These are phyloP conservation scores for Pharmacophagus antenor DNA, from an alignment of 2,888 invertebrate genomes.

Conservation along the genomic window DNA sequence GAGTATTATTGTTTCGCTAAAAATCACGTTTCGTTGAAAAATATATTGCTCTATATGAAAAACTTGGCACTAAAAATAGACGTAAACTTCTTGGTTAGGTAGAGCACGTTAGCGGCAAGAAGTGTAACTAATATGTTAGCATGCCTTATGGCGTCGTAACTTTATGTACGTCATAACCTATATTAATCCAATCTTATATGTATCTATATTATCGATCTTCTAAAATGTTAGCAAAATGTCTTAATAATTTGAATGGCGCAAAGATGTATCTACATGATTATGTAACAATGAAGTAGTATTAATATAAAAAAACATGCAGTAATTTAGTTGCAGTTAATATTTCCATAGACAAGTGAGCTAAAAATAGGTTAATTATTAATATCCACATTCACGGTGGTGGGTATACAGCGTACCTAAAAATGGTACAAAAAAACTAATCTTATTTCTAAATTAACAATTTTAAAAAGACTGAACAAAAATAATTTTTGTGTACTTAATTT, in stretches of 20 bases:
- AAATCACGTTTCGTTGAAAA: constrained; percentile 6
- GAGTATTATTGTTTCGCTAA: constrained; percentile 12
- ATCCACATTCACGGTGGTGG: not conserved
- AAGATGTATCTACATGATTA: too few species aligned
- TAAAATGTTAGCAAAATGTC: too few species aligned
- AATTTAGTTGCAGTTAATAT: constrained; percentile 8
- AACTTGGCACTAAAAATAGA: not conserved
- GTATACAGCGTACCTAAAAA: not conserved
- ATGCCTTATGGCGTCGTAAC: not conserved
- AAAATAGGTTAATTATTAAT: constrained; percentile 5
- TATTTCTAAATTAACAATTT: too few species aligned
- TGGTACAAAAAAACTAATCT: not conserved
- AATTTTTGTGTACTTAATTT: too few species aligned
- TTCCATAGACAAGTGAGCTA: not conserved
- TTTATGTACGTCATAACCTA: too few species aligned
- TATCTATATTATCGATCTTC: too few species aligned
- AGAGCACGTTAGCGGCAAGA: not conserved
- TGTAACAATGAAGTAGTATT: too few species aligned
- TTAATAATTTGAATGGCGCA: too few species aligned
- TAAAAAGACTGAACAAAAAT: too few species aligned
- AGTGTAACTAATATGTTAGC: not conserved
- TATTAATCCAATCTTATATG: too few species aligned
- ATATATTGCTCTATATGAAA: constrained; percentile 9
- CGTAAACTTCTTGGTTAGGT: not conserved
- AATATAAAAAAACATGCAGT: not conserved